These are phyloP conservation scores for Catotricha subobsoleta DNA, from an alignment of 2,888 invertebrate species.

Conservation along the genomic window DNA sequence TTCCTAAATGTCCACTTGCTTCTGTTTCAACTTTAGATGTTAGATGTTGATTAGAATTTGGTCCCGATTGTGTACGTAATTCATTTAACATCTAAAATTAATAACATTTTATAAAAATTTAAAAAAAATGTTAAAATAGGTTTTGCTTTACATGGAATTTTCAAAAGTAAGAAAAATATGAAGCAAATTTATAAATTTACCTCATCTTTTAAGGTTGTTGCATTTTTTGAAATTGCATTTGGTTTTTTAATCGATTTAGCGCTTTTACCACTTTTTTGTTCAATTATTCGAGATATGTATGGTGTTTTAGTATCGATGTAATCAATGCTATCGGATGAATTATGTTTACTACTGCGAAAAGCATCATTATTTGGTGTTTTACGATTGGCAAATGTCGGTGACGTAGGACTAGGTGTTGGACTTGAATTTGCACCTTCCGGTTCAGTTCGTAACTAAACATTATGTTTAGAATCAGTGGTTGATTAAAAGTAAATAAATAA, in stretches of 20 bases:
- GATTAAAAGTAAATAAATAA: neutral
- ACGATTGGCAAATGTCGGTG: too few relatives aligned
- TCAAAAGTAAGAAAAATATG: neutral
- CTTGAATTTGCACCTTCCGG: conserved; percentile 55
- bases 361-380: too few relatives aligned
- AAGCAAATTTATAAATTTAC: neutral
- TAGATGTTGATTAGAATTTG: too few relatives aligned
- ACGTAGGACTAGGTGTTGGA: conserved; percentile 31
- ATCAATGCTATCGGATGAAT: neutral
- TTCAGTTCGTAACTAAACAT: conserved; percentile 45
- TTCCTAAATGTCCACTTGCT: too few relatives aligned
- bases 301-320: conserved; percentile 10
- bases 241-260: neutral
- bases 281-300: conserved; percentile 8
- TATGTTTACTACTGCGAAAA: neutral
- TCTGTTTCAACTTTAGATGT: too few relatives aligned
- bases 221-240: conserved; percentile 6
- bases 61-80: too few relatives aligned
- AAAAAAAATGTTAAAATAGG: neutral
- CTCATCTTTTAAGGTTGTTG: neutral
- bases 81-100: neutral
- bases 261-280: conserved; percentile 8
- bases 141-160: too few relatives aligned
- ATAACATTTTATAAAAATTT: neutral
- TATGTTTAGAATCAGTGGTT: too few relatives aligned